phyloP scores from a whole-genome alignment of 2,888 invertebrate genomes.

The Cryptocheilus praepositus region DNA sequence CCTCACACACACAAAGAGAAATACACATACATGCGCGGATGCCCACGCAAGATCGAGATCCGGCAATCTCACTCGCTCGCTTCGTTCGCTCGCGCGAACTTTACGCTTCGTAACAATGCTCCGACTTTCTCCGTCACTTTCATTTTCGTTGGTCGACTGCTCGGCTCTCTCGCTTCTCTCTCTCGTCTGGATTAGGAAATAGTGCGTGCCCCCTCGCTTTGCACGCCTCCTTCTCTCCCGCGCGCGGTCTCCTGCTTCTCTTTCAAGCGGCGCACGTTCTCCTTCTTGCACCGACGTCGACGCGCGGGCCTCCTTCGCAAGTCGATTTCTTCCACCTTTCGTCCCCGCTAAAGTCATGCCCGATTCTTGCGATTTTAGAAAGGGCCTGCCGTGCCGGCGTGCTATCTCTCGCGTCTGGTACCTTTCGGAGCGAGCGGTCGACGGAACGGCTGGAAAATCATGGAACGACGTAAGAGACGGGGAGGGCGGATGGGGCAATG shows the following conservation, averaged over 20 bases:
- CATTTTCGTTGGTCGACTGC: conserved; percentile 71
- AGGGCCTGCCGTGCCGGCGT: conserved; percentile 54
- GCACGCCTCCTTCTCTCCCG: conserved; percentile 22
- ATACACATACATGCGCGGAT: neutral
- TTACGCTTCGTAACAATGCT: conserved; percentile 73
- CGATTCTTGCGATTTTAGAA: conserved; percentile 68
- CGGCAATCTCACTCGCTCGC: neutral
- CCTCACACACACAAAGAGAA: neutral
- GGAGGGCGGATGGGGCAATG: too few species aligned
- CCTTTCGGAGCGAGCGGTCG: neutral
- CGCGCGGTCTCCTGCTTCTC: conserved; percentile 8
- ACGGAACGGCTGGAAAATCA: neutral
- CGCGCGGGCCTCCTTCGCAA: conserved; percentile 12
- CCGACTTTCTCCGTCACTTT: conserved; percentile 74
- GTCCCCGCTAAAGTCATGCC: conserved; percentile 46
- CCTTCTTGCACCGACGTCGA: neutral
- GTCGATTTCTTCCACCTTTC: conserved; percentile 31
- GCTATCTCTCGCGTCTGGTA: neutral
- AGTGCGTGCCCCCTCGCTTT: conserved; percentile 49
- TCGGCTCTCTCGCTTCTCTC: conserved; percentile 57
- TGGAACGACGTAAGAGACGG: neutral
- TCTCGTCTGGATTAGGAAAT: conserved; percentile 51
- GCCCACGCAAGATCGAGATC: conserved; percentile 1
- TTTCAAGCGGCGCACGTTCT: conserved; percentile 37
- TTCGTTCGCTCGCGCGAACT: conserved; percentile 46